Evolutionary conservation across 1,140 invertebrate species (phyloP).

Genomic region (Lethrus apterus): DNA sequence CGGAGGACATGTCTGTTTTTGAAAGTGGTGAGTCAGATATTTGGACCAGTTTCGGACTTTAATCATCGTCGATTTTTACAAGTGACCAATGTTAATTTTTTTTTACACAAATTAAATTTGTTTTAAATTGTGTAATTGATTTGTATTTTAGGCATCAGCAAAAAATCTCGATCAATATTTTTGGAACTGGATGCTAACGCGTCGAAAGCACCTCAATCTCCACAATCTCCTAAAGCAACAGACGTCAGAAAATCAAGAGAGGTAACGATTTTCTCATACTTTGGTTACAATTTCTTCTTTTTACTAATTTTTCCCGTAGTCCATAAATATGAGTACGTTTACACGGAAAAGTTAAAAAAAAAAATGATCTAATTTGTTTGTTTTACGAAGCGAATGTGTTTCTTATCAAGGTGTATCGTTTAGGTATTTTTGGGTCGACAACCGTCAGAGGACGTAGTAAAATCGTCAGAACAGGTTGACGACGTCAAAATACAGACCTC

Average conservation of each 20-base stretch:
- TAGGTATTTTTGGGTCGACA: conserved; percentile 49
- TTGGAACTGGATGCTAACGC: conserved; percentile 72
- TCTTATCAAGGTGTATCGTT: too few relatives aligned
- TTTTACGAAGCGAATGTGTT: too few relatives aligned
- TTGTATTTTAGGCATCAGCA: conserved; percentile 62
- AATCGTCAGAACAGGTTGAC: conserved; percentile 59
- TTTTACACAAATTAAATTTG: neutral
- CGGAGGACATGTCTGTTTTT: conserved; percentile 73
- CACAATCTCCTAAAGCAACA: conserved; percentile 38
- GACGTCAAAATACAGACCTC: conserved; percentile 72
- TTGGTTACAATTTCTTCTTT: too few relatives aligned
- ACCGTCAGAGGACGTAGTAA: conserved; percentile 63
- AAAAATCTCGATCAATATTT: conserved; percentile 78
- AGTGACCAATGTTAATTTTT: too few relatives aligned
- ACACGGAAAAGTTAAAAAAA: too few relatives aligned
- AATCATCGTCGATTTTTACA: neutral
- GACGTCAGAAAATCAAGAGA: conserved; percentile 35
- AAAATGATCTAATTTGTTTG: too few relatives aligned
- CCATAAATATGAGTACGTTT: too few relatives aligned
- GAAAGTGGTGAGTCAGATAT: conserved; percentile 59
- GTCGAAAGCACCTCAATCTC: conserved; percentile 40
- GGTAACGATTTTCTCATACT: too few relatives aligned
- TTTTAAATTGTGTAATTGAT: conserved; percentile 6
- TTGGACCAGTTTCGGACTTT: neutral
- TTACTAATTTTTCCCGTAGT: too few relatives aligned